Percentiles rank a stretch among this genome's conserved stretches.
phyloP scores from a whole-genome alignment of 2,113 vertebrate species.

The Aramus guarauna region DNA sequence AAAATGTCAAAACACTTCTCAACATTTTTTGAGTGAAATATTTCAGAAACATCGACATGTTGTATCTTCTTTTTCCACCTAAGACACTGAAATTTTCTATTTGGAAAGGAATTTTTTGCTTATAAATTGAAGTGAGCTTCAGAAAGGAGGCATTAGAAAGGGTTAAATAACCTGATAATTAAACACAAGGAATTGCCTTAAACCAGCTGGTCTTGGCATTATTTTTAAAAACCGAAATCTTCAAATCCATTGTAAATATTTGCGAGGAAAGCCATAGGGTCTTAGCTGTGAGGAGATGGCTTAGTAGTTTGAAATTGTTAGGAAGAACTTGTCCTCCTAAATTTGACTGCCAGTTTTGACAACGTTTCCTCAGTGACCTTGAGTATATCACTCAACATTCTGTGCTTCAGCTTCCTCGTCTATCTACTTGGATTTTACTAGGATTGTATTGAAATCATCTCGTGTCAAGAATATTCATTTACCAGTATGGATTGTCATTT shows the following conservation, averaged over 20 bases:
- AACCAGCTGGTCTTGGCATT: neutral
- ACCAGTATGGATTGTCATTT: conserved; percentile 8
- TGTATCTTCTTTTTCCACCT: neutral
- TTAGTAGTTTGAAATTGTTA: neutral
- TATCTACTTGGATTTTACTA: neutral
- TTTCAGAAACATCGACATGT: neutral
- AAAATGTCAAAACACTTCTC: conserved; percentile 5
- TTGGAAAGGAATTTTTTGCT: neutral
- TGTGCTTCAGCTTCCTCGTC: neutral
- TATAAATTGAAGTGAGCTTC: neutral
- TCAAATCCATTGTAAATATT: neutral
- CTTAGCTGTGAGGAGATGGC: neutral
- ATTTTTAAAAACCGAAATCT: neutral
- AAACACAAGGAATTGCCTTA: neutral
- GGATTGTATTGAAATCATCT: neutral
- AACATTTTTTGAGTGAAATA: neutral
- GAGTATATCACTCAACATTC: neutral
- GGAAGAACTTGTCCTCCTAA: neutral
- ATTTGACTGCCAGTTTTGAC: conserved; percentile 31
- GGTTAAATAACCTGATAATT: neutral
- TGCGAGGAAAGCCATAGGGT: neutral
- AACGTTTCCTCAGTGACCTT: neutral
- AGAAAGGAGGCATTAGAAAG: neutral
- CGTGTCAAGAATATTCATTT: conserved; percentile 1
- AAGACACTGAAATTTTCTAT: neutral